phyloP scores from a whole-genome alignment of 2,888 invertebrate species.

The Cetonia aurata region DNA sequence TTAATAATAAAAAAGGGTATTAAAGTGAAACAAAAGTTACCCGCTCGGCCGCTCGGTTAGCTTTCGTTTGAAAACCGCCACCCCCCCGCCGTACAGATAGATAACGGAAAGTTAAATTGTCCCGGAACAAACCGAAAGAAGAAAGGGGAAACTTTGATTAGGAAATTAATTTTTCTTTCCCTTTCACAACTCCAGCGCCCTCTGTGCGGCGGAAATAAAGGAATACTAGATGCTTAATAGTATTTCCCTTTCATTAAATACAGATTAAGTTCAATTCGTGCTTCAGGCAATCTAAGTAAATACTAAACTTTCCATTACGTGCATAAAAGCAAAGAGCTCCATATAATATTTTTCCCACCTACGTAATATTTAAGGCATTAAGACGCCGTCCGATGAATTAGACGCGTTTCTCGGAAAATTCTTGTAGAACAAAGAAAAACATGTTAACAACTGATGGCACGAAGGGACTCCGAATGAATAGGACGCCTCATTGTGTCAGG shows the following conservation, averaged over 20 bases:
- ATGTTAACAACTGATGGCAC: conserved; percentile 24
- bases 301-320: background rate
- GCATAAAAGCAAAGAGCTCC: background rate
- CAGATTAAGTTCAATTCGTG: no score
- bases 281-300: no score
- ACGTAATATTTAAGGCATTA: no score
- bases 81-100: background rate
- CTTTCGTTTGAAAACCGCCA: conserved; percentile 30
- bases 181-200: conserved; percentile 3
- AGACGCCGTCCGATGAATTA: background rate
- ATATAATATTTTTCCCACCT: background rate
- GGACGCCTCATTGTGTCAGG: conserved; percentile 32
- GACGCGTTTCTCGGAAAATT: background rate
- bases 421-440: conserved; percentile 12
- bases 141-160: conserved; percentile 20
- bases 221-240: background rate
- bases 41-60: conserved; percentile 20
- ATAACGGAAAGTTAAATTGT: conserved; percentile 35
- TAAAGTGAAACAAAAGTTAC: conserved; percentile 38
- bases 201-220: background rate
- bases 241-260: no score
- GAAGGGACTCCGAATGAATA: conserved; percentile 16
- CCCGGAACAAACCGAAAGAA: conserved; percentile 17
- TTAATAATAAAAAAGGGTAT: conserved; percentile 41
- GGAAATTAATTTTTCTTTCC: conserved; percentile 28